Percentiles rank a stretch among this genome's conserved stretches.
phyloP scores from a whole-genome alignment of 2,113 vertebrate genomes.

The Triplophysa dalaica region DNA sequence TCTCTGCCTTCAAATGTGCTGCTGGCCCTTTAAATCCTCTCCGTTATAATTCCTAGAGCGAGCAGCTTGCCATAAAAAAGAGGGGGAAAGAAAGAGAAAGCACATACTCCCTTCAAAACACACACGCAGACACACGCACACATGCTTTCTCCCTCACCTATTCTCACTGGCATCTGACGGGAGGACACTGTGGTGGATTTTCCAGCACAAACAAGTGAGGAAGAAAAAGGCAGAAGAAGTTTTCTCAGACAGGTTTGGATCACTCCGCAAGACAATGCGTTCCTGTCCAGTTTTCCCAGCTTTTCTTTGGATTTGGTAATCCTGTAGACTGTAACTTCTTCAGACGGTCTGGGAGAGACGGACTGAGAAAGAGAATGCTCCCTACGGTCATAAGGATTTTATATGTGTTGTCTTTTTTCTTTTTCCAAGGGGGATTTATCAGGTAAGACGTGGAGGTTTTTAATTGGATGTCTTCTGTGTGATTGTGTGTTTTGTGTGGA shows the following conservation, averaged over 20 bases:
- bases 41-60: constrained; percentile 55
- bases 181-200: constrained; percentile 59
- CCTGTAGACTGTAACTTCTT: constrained; percentile 64
- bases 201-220: constrained; percentile 63
- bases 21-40: constrained; percentile 67
- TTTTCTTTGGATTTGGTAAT: constrained; percentile 74
- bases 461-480: not conserved
- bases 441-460: constrained; percentile 65
- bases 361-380: constrained; percentile 76
- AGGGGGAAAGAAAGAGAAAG: constrained; percentile 45
- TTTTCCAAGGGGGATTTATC: constrained; percentile 77
- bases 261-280: constrained; percentile 70
- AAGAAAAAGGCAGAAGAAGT: constrained; percentile 69
- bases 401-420: constrained; percentile 74
- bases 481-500: not conserved
- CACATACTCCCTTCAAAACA: constrained; percentile 57
- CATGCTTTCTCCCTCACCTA: constrained; percentile 41
- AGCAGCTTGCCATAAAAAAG: constrained; percentile 55
- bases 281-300: constrained; percentile 60
- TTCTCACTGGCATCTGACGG: constrained; percentile 17
- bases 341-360: constrained; percentile 54
- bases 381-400: constrained; percentile 75
- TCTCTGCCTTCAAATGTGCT: constrained; percentile 54
- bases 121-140: constrained; percentile 48
- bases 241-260: constrained; percentile 67